Percentiles rank a stretch among this genome's conserved stretches.
Evolutionary conservation across 64 coral and sea anemone species (phyloP).

Genomic region (Orbicella faveolata): DNA sequence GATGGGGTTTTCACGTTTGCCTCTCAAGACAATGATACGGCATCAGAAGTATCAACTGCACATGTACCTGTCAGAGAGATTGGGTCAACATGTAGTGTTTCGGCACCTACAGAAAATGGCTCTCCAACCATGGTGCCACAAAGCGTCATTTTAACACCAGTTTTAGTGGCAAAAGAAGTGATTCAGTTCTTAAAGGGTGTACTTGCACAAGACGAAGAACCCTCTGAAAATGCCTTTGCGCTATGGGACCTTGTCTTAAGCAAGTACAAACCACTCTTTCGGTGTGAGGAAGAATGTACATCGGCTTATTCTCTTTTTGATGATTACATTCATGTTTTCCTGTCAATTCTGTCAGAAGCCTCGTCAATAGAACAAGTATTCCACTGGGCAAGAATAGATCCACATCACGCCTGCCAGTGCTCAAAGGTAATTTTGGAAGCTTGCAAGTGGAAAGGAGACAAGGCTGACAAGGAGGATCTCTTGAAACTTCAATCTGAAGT

Average conservation of each 20-base stretch:
- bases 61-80: background rate
- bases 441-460: background rate
- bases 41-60: background rate
- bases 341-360: background rate
- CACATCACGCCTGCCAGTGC: background rate
- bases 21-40: background rate
- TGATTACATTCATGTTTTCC: background rate
- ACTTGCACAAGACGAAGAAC: background rate
- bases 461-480: background rate
- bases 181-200: background rate
- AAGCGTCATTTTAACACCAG: background rate
- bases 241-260: background rate
- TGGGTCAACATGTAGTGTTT: background rate
- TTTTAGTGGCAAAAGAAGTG: background rate
- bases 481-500: background rate
- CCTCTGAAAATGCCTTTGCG: background rate
- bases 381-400: background rate
- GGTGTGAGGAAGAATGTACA: background rate
- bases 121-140: background rate
- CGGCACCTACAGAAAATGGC: background rate
- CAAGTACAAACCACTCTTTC: no score
- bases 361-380: background rate
- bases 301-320: background rate
- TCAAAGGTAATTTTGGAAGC: conserved; percentile 18
- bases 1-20: background rate